Conservation (phyloP, 2,113 vertebrate genomes). For the Pelecanus crispus region DNA sequence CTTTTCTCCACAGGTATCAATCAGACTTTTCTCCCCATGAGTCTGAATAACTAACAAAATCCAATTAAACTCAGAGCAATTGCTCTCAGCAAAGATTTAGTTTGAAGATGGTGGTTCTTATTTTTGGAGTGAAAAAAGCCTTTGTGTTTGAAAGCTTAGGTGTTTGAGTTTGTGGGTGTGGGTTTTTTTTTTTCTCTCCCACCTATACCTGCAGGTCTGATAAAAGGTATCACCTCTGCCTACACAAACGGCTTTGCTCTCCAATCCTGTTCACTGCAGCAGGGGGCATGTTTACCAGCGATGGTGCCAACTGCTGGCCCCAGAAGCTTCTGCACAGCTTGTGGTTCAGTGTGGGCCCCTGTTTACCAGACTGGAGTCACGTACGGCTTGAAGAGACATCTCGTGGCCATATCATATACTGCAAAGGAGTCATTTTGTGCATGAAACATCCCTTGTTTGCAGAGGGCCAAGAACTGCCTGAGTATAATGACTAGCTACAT, state of each 20-base stretch:
- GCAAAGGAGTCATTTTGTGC: not conserved
- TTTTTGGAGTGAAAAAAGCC: not conserved
- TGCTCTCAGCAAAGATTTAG: not conserved
- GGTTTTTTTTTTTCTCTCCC: not conserved
- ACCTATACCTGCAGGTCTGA: not conserved
- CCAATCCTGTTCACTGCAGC: not conserved
- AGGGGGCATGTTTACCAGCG: not conserved
- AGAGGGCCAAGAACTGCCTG: not conserved
- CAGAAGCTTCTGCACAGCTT: not conserved
- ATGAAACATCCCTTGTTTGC: not conserved
- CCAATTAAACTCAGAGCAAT: not conserved
- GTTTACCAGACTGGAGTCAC: not conserved
- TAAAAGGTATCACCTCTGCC: not conserved
- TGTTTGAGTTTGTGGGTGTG: not conserved
- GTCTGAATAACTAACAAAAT: not conserved
- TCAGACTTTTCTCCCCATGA: not conserved
- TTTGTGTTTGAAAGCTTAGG: not conserved
- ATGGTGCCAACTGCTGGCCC: not conserved
- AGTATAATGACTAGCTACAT: accelerated
- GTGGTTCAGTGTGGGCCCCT: not conserved
- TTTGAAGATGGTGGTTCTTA: not conserved
- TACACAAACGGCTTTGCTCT: not conserved
- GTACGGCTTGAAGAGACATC: conserved; percentile 24
- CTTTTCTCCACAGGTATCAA: not conserved
- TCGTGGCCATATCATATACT: conserved; percentile 35